Evolutionary conservation across 2,888 invertebrate genomes (phyloP).

Genomic region (Ellobium chinense): DNA sequence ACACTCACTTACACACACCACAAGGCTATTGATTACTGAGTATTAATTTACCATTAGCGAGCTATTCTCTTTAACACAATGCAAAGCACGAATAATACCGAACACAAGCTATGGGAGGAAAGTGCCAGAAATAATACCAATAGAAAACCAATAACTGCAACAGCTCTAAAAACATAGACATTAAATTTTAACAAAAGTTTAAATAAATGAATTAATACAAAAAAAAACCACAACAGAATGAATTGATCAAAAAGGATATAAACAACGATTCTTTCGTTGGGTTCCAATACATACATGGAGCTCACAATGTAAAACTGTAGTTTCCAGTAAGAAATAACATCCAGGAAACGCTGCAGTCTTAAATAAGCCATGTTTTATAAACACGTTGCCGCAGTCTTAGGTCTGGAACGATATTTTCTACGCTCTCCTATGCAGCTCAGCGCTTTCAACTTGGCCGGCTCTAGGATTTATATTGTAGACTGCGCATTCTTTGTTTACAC

Average conservation of each 20-base stretch:
- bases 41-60: no score
- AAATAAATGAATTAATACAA: no score
- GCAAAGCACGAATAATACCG: no score
- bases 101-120: no score
- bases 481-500: neutral
- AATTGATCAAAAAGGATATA: conserved; percentile 37
- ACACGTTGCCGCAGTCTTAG: neutral
- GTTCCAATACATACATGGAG: conserved; percentile 30
- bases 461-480: neutral
- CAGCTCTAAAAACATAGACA: neutral
- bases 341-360: conserved; percentile 7
- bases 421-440: no score
- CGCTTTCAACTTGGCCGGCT: neutral
- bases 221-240: neutral
- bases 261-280: conserved; percentile 29
- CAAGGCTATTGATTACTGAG: no score
- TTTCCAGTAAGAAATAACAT: conserved; percentile 42
- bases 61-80: no score
- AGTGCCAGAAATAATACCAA: neutral
- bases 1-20: no score
- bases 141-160: neutral
- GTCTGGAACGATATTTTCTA: neutral
- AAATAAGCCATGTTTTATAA: conserved; percentile 16
- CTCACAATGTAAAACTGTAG: conserved; percentile 32
- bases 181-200: neutral